Conservation (phyloP, 2,888 invertebrate species). For the Endomychus coccineus region DNA sequence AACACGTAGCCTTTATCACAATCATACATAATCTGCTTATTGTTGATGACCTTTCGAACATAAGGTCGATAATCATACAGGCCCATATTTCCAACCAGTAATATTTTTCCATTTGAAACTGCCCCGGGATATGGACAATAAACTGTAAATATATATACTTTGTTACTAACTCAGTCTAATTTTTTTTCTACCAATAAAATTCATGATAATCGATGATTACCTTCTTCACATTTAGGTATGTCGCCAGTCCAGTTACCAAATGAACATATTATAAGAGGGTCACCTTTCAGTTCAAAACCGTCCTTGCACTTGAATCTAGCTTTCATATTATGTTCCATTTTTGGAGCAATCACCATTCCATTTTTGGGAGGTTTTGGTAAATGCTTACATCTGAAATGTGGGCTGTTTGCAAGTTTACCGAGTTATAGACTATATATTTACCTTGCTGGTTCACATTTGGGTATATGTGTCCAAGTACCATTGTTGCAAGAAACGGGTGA, state of each 20-base stretch:
- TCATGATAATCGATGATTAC: too few species aligned
- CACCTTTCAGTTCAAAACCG: constrained; percentile 75
- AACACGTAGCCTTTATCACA: constrained; percentile 87
- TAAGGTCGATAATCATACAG: constrained; percentile 92
- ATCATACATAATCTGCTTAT: constrained; percentile 93
- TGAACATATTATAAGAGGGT: constrained; percentile 71
- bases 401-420: too few species aligned
- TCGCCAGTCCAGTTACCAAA: constrained; percentile 94
- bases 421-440: constrained; percentile 16
- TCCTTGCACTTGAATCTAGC: constrained; percentile 91
- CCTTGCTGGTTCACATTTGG: constrained; percentile 76
- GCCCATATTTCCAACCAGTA: constrained; percentile 92
- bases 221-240: constrained; percentile 77
- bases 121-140: constrained; percentile 91
- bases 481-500: constrained; percentile 82
- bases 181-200: too few species aligned
- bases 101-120: constrained; percentile 80
- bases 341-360: constrained; percentile 94
- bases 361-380: constrained; percentile 64
- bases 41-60: constrained; percentile 82
- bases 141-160: constrained; percentile 47
- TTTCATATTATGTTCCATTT: constrained; percentile 94
- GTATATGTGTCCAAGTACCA: constrained; percentile 93
- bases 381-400: constrained; percentile 37
- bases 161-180: too few species aligned